These are phyloP conservation scores for Callyntrura guangdongensis DNA, from an alignment of 2,888 invertebrate genomes.

Conservation along the genomic window DNA sequence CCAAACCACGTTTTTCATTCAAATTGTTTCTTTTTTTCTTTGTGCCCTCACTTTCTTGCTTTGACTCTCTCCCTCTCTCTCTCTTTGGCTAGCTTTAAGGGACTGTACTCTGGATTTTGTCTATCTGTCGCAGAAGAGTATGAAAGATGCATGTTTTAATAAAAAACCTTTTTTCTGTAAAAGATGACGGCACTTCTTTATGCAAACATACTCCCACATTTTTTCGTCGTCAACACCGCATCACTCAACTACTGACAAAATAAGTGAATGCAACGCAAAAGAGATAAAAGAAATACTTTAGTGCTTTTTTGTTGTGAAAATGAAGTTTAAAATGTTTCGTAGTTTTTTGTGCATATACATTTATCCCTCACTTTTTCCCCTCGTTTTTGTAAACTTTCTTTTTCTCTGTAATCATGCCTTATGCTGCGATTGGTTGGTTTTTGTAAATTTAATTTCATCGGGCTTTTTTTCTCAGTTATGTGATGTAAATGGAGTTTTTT, in stretches of 20 bases:
- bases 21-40: constrained; percentile 25
- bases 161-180: neutral
- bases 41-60: neutral
- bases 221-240: too few species aligned
- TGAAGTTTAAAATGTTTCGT: neutral
- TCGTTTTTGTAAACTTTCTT: neutral
- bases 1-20: constrained; percentile 12
- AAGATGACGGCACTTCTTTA: neutral
- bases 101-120: neutral
- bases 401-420: neutral
- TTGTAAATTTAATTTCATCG: too few species aligned
- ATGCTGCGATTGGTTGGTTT: too few species aligned
- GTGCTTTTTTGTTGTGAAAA: neutral
- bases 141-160: constrained; percentile 23
- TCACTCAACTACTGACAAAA: too few species aligned
- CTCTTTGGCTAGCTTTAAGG: neutral
- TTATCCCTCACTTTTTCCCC: neutral
- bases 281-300: too few species aligned
- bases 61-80: neutral
- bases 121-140: constrained; percentile 2
- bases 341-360: neutral
- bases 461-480: too few species aligned
- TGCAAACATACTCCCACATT: too few species aligned
- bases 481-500: too few species aligned
- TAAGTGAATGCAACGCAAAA: too few species aligned